These are phyloP conservation scores for Shinisaurus crocodilurus DNA, from an alignment of 2,113 vertebrate genomes.

Conservation along the genomic window DNA sequence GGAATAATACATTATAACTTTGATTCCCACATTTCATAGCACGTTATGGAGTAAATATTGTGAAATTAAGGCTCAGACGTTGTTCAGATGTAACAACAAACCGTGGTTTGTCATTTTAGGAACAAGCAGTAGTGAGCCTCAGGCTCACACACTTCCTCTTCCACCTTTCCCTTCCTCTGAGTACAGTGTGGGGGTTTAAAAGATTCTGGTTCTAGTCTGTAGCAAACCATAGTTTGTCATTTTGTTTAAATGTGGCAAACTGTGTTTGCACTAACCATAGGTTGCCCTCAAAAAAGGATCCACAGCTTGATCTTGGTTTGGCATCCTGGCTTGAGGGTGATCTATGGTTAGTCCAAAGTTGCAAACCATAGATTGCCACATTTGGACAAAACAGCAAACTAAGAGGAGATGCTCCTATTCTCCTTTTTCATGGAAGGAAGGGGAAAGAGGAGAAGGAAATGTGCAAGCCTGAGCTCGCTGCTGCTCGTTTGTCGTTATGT, in stretches of 20 bases:
- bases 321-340: neutral
- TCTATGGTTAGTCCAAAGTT: neutral
- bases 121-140: no score
- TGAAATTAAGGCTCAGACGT: neutral
- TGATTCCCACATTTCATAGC: neutral
- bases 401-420: neutral
- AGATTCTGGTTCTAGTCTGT: no score
- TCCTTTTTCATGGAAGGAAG: neutral
- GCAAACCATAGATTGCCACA: neutral
- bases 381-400: neutral
- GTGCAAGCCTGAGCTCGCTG: neutral
- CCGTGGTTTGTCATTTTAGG: neutral
- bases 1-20: neutral
- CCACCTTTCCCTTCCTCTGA: no score
- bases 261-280: neutral
- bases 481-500: neutral
- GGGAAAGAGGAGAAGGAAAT: neutral
- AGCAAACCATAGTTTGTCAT: no score
- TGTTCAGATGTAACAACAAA: neutral
- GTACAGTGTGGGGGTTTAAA: no score
- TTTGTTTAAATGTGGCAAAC: neutral
- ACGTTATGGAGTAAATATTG: neutral
- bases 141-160: no score
- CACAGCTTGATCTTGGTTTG: neutral
- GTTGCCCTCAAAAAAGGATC: neutral